Percentiles rank a stretch among this genome's conserved stretches.
phyloP scores from a whole-genome alignment of 2,797 vertebrate species.

The Acipenser oxyrinchus region DNA sequence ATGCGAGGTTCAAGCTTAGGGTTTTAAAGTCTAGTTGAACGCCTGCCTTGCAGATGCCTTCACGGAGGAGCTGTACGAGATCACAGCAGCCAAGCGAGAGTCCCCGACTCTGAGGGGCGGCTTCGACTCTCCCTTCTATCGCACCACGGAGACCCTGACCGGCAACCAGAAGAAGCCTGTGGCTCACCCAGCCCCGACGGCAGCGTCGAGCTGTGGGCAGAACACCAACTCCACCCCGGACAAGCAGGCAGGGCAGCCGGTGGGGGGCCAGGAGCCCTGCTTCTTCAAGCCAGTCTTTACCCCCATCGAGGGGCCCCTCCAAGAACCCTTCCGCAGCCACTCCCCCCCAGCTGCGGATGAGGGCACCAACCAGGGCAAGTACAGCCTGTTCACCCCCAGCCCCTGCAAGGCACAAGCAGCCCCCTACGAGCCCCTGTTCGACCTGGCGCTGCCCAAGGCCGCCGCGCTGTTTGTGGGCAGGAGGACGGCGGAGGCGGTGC shows the following conservation, averaged over 20 bases:
- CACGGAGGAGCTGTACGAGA: constrained; percentile 84
- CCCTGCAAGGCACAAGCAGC: constrained; percentile 63
- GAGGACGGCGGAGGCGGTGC: constrained; percentile 68
- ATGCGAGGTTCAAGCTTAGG: too few species aligned
- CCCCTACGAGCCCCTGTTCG: constrained; percentile 77
- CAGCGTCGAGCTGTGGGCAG: constrained; percentile 29
- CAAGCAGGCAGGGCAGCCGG: constrained; percentile 43
- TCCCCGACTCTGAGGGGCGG: constrained; percentile 63
- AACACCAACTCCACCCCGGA: constrained; percentile 53
- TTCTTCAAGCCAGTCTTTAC: constrained; percentile 66
- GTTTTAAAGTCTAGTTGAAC: too few species aligned
- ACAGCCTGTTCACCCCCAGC: constrained; percentile 71
- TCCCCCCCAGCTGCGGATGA: constrained; percentile 32
- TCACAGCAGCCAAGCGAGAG: constrained; percentile 74
- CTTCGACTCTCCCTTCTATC: constrained; percentile 89
- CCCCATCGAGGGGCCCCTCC: constrained; percentile 66
- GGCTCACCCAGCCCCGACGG: constrained; percentile 37
- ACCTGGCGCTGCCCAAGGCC: constrained; percentile 79
- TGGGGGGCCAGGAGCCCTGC: constrained; percentile 42
- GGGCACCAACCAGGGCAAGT: constrained; percentile 43
- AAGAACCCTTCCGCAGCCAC: constrained; percentile 37
- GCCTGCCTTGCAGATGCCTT: constrained; percentile 60
- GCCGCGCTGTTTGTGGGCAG: constrained; percentile 71
- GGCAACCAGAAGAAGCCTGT: constrained; percentile 58
- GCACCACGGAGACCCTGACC: constrained; percentile 73